Evolutionary conservation across 2,888 invertebrate genomes (phyloP), one percentile per base, ranked within the genome.

Genomic region (Mythimna pallens): DNA sequence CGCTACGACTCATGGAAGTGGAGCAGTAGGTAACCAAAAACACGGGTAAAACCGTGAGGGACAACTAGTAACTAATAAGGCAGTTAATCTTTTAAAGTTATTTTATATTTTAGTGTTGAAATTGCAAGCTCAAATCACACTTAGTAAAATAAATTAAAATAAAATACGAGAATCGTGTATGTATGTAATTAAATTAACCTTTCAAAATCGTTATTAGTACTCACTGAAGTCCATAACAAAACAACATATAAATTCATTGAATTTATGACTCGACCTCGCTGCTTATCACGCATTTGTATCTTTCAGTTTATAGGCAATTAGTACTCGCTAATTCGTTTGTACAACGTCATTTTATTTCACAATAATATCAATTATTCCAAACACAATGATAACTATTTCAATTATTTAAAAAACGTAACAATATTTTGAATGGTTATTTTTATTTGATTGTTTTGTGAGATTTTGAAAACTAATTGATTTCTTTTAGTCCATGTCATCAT

Each of bases 201-300:
- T 75, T 22, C 36, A 30, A 67, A 74, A 62, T 67, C 14, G 20
- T 40, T 40, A 30, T 12, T 40, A 36, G 40, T 22, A 47, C 61
- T 75, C 7, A 36, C 59, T 36, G 8, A 75, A 57, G 9, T 50
- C 12, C 25, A 69, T 59, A 59, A 20, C 30, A 59, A 59, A 80
- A 64, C 65, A 65, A 68, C 76, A n/a, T 70, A 52, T 80, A 68
- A 81, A 81, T 81, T 72, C 69, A 61, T 72, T 52, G 30, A 70
- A 73, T 81, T 78, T 65, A 54, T 59, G 34, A 62, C 65, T 58
- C n/a, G 36, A 68, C 62, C 78, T 63, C 70, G 25, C 30, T 54
- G 59, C 62, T 78, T 81, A 81, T 70, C 80, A 73, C 69, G 54
- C 54, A 52, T 72, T 76, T 76, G 57, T 64, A 71, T 80, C 80